Evolutionary conservation across 1,140 invertebrate genomes (phyloP).

Genomic region (Tetramorium simillimum): DNA sequence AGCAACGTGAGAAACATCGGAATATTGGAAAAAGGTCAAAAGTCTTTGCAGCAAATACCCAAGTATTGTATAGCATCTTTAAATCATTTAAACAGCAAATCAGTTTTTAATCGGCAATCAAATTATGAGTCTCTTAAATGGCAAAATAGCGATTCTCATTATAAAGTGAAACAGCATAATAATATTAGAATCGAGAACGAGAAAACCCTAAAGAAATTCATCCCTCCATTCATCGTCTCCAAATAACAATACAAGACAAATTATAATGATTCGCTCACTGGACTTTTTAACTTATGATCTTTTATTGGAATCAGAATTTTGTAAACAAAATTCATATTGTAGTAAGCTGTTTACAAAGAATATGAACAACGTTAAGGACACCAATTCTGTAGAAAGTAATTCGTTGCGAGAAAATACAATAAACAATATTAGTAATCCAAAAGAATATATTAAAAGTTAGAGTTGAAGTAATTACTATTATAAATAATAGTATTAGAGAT

Average conservation of each 20-base stretch:
- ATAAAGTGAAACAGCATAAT: neutral
- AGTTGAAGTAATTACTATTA: neutral
- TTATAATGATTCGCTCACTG: neutral
- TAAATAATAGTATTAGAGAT: neutral
- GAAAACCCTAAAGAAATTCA: slow-evolving; percentile 56
- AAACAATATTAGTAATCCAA: neutral
- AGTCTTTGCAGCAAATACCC: neutral
- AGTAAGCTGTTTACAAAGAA: slow-evolving; percentile 65
- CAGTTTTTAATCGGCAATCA: neutral
- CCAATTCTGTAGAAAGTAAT: neutral
- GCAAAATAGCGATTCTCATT: neutral
- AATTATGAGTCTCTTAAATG: neutral
- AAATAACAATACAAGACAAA: slow-evolving; percentile 5
- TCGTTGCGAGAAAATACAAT: neutral
- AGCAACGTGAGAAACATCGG: neutral
- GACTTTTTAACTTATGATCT: slow-evolving; percentile 62
- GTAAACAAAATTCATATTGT: slow-evolving; percentile 68
- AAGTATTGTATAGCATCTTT: neutral
- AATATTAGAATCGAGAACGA: slow-evolving; percentile 32
- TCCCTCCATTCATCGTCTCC: neutral
- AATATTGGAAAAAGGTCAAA: neutral
- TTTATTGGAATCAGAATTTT: slow-evolving; percentile 75
- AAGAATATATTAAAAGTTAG: too few species aligned
- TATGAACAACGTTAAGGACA: neutral
- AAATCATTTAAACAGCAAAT: neutral